These are phyloP conservation scores for Chondrosia reniformis DNA, from an alignment of 37 sponge, comb jelly and placozoan genomes.

Conservation along the genomic window DNA sequence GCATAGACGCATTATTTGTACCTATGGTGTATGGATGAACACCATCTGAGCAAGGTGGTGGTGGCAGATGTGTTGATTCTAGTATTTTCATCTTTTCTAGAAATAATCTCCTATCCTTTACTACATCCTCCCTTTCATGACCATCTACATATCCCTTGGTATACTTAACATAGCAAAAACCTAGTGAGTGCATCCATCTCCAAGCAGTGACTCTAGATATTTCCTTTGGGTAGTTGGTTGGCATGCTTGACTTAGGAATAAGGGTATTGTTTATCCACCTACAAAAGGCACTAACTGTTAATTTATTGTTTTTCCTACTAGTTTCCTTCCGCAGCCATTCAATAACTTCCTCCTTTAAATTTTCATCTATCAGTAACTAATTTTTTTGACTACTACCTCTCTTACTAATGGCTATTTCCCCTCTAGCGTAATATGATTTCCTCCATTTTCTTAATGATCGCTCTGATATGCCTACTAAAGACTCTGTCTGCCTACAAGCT, in stretches of 20 bases:
- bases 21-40: neutral
- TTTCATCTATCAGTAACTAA: too few relatives aligned
- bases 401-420: neutral
- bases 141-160: neutral
- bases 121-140: neutral
- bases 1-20: neutral
- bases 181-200: neutral
- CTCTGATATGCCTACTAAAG: neutral
- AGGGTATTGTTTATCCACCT: neutral
- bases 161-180: neutral
- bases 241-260: neutral
- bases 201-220: neutral
- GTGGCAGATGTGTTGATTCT: neutral
- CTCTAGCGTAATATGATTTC: neutral
- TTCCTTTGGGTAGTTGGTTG: neutral
- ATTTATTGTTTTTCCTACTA: neutral
- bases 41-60: neutral
- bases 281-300: neutral
- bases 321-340: neutral
- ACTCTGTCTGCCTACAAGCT: neutral
- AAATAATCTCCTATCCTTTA: neutral
- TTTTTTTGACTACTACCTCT: neutral
- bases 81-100: neutral
- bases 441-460: neutral
- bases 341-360: neutral